These are phyloP conservation scores for Stylophora pistillata DNA, from an alignment of 64 coral and sea anemone genomes.

Conservation along the genomic window DNA sequence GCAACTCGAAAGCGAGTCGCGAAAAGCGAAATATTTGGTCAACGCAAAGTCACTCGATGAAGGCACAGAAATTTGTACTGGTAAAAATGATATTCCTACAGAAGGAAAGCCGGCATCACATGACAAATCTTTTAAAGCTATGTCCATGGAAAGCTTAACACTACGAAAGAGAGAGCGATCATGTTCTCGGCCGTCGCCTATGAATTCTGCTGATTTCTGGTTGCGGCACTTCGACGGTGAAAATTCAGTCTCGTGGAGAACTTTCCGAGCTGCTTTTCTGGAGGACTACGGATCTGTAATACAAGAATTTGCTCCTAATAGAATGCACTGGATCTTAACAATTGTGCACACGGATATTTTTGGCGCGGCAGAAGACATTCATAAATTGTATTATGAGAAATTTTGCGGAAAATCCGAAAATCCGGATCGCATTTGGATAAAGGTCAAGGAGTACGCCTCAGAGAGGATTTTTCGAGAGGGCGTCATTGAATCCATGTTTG, in stretches of 20 bases:
- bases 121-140: neutral
- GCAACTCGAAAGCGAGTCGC: neutral
- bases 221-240: slow-evolving; percentile 32
- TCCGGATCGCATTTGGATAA: slow-evolving; percentile 65
- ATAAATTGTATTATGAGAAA: slow-evolving; percentile 57
- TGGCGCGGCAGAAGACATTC: slow-evolving; percentile 31
- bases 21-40: slow-evolving; percentile 1
- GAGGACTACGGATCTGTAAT: slow-evolving; percentile 65
- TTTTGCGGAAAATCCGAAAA: slow-evolving; percentile 56
- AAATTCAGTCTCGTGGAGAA: slow-evolving; percentile 54
- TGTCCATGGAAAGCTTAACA: slow-evolving; percentile 16
- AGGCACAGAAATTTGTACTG: neutral
- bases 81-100: neutral
- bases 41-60: neutral
- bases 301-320: slow-evolving; percentile 56
- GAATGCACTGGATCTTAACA: slow-evolving; percentile 69
- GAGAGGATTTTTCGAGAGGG: slow-evolving; percentile 77
- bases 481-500: slow-evolving; percentile 74
- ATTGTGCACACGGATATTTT: slow-evolving; percentile 76
- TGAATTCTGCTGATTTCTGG: slow-evolving; percentile 64
- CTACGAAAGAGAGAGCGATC: neutral
- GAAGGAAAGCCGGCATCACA: neutral
- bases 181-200: neutral
- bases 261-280: slow-evolving; percentile 72
- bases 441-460: slow-evolving; percentile 64